phyloP scores from a whole-genome alignment of 2,797 vertebrate genomes.

The Macropus fuliginosus region DNA sequence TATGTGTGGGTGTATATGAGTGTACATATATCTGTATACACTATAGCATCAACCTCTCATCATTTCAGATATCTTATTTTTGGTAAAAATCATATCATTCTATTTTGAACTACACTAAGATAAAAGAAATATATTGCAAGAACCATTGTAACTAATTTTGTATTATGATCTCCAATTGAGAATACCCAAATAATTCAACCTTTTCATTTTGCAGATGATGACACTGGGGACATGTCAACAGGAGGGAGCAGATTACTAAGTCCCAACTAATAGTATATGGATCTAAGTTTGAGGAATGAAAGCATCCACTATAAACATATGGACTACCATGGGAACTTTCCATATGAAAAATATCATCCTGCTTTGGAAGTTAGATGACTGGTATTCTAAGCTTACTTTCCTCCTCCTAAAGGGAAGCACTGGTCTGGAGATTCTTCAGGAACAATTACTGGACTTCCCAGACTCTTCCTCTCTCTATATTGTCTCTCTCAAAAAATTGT shows the following conservation, averaged over 20 bases:
- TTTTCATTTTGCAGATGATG: background rate
- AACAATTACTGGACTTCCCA: background rate
- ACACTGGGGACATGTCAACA: background rate
- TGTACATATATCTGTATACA: background rate
- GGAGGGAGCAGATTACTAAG: background rate
- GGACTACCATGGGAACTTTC: background rate
- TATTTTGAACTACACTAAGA: background rate
- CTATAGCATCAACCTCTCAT: background rate
- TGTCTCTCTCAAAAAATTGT: background rate
- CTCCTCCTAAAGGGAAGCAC: background rate
- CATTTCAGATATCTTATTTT: background rate
- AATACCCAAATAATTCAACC: background rate
- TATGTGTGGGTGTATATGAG: background rate
- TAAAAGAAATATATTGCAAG: background rate
- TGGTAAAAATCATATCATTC: background rate
- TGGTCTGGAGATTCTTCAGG: background rate
- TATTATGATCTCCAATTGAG: background rate
- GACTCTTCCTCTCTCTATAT: background rate
- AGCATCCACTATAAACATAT: background rate
- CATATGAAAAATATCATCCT: background rate
- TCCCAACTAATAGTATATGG: background rate
- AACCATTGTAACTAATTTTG: background rate
- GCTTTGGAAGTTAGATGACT: background rate
- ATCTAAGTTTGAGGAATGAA: background rate
- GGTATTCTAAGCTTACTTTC: background rate